These are phyloP conservation scores for Nycticorax nycticorax DNA, from an alignment of 2,113 vertebrate species.

Conservation along the genomic window DNA sequence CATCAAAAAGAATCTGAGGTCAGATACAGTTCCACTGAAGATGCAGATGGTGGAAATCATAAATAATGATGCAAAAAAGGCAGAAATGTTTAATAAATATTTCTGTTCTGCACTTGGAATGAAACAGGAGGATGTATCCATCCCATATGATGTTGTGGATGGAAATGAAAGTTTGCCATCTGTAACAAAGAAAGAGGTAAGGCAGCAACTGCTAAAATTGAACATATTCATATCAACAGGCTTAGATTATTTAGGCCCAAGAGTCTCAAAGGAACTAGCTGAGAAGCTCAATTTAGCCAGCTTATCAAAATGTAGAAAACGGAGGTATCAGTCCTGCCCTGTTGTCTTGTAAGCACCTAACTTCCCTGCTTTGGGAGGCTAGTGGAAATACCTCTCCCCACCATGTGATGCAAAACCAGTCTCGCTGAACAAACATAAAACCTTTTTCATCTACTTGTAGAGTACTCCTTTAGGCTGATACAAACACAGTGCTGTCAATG, in stretches of 20 bases:
- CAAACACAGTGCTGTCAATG: not conserved
- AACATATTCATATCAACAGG: not conserved
- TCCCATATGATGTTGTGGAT: conserved; percentile 69
- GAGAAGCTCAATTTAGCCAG: not conserved
- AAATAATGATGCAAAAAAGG: conserved; percentile 52
- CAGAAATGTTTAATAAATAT: conserved; percentile 71
- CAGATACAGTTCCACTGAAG: conserved; percentile 33
- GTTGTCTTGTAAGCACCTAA: not conserved
- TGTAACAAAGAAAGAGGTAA: conserved; percentile 71
- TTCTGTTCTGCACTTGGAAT: conserved; percentile 50
- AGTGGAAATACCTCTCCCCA: not conserved
- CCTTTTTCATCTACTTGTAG: not conserved
- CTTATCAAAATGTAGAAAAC: not conserved
- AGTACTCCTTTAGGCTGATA: not conserved
- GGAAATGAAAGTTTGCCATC: conserved; percentile 66
- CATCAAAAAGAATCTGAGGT: conserved; percentile 57
- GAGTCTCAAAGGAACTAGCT: not conserved
- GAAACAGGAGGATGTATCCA: conserved; percentile 55
- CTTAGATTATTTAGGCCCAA: conserved; percentile 7
- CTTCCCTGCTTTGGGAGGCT: not conserved
- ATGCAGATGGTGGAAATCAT: conserved; percentile 62
- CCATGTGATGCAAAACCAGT: not conserved
- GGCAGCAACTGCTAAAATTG: conserved; percentile 27
- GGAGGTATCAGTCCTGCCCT: not conserved
- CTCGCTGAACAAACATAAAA: not conserved